A percentile compares a stretch with the other conserved stretches of the same genome.
These are phyloP conservation scores for Terebella lapidaria DNA, from an alignment of 2,888 invertebrate species.

Conservation along the genomic window DNA sequence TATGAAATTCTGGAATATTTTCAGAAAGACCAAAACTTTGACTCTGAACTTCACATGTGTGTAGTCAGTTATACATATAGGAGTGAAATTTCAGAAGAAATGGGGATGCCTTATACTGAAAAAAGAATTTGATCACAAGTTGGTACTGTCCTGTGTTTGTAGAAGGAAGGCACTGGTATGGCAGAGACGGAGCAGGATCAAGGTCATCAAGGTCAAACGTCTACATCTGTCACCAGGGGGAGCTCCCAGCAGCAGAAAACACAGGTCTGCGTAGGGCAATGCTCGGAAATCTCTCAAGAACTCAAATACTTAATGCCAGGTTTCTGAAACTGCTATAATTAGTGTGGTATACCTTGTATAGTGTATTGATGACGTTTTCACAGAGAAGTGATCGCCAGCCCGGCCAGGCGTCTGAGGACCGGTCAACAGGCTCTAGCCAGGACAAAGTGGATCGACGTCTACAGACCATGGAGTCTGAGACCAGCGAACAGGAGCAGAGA, in stretches of 20 bases:
- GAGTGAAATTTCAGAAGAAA: too few species aligned
- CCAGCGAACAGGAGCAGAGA: too few species aligned
- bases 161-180: slow-evolving; percentile 51
- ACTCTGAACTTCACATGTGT: too few species aligned
- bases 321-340: not conserved
- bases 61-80: too few species aligned
- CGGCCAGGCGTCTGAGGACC: slow-evolving; percentile 26
- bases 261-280: too few species aligned
- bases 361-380: not conserved
- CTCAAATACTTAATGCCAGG: too few species aligned
- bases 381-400: not conserved
- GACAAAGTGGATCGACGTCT: slow-evolving; percentile 38
- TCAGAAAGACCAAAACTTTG: too few species aligned
- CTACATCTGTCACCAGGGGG: slow-evolving; percentile 30
- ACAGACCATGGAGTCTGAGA: slow-evolving; percentile 27
- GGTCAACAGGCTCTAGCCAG: slow-evolving; percentile 44
- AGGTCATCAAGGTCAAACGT: slow-evolving; percentile 46
- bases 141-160: not conserved
- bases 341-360: not conserved
- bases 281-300: too few species aligned
- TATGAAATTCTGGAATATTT: too few species aligned
- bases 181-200: slow-evolving; percentile 55
- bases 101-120: not conserved
- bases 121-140: not conserved
- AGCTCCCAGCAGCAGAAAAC: slow-evolving; percentile 28